Percentiles rank a stretch among this genome's conserved stretches.
Conservation (phyloP, 2,888 invertebrate species). For the Cotesia congregata region DNA sequence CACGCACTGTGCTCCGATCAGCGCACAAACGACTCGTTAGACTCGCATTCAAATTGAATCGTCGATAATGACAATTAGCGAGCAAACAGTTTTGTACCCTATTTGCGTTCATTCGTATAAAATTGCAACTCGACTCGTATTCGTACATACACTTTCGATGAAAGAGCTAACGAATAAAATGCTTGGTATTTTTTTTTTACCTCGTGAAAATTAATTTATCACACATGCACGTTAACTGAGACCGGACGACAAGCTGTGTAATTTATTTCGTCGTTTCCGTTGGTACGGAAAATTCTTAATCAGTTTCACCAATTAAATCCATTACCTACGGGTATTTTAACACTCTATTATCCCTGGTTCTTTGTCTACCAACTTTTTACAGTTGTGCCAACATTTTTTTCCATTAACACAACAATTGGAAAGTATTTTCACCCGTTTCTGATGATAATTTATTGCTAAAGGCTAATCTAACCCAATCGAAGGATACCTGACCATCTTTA, state of each 20-base stretch:
- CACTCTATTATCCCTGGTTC: neutral
- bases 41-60: constrained; percentile 23
- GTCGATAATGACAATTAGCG: constrained; percentile 31
- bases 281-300: constrained; percentile 18
- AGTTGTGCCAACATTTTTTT: neutral
- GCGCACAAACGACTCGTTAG: constrained; percentile 21
- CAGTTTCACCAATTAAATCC: constrained; percentile 13
- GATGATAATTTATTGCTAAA: too few relatives aligned
- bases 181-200: neutral
- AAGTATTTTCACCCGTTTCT: neutral
- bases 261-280: constrained; percentile 19
- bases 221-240: neutral
- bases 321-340: constrained; percentile 1
- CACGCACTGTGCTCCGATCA: constrained; percentile 1
- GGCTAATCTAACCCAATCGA: too few relatives aligned
- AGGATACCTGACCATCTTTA: too few relatives aligned
- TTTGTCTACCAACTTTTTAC: neutral
- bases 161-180: neutral
- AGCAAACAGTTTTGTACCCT: constrained; percentile 26
- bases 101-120: constrained; percentile 25
- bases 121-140: constrained; percentile 8
- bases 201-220: constrained; percentile 23
- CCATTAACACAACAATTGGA: too few relatives aligned
- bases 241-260: neutral
- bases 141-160: neutral